Evolutionary conservation across 1,140 invertebrate species (phyloP), one percentile per base, ranked within the genome.

Genomic region (Heterodera carotae): DNA sequence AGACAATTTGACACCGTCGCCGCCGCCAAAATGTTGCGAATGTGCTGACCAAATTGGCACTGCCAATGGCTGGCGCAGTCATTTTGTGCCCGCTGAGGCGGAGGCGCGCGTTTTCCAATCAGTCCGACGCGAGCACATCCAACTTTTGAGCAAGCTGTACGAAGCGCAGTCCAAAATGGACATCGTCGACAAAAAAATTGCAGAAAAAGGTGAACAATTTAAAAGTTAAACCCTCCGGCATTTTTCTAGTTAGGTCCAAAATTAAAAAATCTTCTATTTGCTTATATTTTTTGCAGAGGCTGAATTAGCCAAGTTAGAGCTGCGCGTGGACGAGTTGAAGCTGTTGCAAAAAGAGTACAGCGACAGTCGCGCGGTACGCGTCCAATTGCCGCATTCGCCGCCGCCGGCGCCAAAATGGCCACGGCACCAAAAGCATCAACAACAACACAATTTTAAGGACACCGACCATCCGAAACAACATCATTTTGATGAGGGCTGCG

Each of bases 301-400:
- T 33, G 81, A 83, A 59, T 64, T 82, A 18, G 64, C 34, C 22
- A 66, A 84, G 33, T 15, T 82, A 34, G 67, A 84, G 36, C 31
- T 81, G 43, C 31, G 77, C 8, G 83, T 82, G 18, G 83, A 80
- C 64, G 72, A 80, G 70, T 59, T 82, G 36, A 34, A 76, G 33
- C 29, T 82, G 39, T 15, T 78, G 25, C 36, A 43, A 12, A 59
- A 33, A n/a, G 84, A 86, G 70, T 70, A 86, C 22, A 77, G 75
- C n/a, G 84, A 86, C 62, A 66, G 67, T 29, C 74, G 80, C 60
- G 87, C 80, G 66, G 86, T 88, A 31, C 76, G 76, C 27, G 66
- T 86, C 4, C 79, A 69, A 39, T 64, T 86, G n/a, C 84, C 84
- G 27, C 48, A 81, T 29, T 72, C 69, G 12, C 85, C 84, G 12